Base-by-base conservation (phyloP, 2,888 invertebrate species). In the Prosopocoilus inquinatus region DNA sequence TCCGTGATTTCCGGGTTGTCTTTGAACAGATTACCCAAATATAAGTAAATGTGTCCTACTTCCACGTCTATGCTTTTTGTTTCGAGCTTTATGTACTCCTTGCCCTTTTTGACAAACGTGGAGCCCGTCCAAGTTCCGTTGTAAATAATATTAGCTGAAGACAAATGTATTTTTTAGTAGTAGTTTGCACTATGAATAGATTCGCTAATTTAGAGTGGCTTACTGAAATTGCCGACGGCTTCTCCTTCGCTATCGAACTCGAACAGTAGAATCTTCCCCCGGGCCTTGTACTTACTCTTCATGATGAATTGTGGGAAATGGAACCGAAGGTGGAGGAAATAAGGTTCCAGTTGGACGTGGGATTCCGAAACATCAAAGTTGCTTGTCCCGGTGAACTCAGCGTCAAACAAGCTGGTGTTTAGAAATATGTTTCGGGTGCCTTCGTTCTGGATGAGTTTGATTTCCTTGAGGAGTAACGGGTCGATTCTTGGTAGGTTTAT, bases 401-500 rank as follows among this genome's bases (percentile, higher is more conserved):
- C 5, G 20, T 28, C 20, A 7, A 28, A 28, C 20, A 28, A 3
- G 20, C 20, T 28, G 5, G 1, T 5, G 7, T 28, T 28, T 1
- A 28, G 2, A 28, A 28, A 28, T 28, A 28, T 5, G 7, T 28
- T 28, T 28, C 20, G 20, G 2, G 66, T 50, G 13, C 47, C 65
- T 32, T 68, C 67, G 13, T 67, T 68, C 47, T 70, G 69, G 50
- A 66, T 61, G 36, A 72, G 46, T 9, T 58, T 58, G 12, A 72
- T 53, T 64, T 70, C 50, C 11, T 67, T 60, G 49, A 69, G 55
- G 33, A 58, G 32, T 50, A 71, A 59, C 13, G 73, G 73, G 2
- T 74, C 74, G 15, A 74, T 61, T 9, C 68, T 39, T 3, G 70
- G 70, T 4, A 75, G 48, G 43, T 64, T 64, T 59, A 76, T 56